A percentile compares a stretch with the other conserved stretches of the same genome.
Conservation (phyloP, 2,797 vertebrate genomes). For the Rachycentron canadum region DNA sequence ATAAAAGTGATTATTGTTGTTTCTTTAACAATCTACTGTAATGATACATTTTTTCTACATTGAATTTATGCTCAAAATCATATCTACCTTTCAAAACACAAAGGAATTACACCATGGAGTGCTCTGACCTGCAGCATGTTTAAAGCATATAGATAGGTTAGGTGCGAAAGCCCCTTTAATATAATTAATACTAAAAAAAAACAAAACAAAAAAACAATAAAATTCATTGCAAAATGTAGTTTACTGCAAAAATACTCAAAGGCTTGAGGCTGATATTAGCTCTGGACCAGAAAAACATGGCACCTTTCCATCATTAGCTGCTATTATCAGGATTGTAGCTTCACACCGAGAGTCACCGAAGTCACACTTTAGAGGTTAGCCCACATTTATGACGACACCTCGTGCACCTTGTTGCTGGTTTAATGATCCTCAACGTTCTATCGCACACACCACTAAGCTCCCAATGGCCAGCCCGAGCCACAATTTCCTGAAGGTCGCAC, state of each 20-base stretch:
- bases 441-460: conserved; percentile 69
- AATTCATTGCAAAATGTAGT: conserved; percentile 2
- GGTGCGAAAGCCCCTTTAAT: too few species aligned
- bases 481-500: conserved; percentile 68
- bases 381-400: conserved; percentile 63
- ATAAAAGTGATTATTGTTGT: background rate
- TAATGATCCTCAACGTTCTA: conserved; percentile 71
- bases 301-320: conserved; percentile 33
- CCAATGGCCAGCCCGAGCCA: conserved; percentile 57
- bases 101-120: background rate
- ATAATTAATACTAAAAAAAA: too few species aligned
- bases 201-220: too few species aligned
- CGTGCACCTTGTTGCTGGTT: conserved; percentile 68
- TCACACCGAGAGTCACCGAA: conserved; percentile 36
- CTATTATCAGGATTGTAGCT: conserved; percentile 36
- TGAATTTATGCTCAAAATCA: background rate
- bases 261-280: conserved; percentile 30
- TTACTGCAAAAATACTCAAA: conserved; percentile 9
- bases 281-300: conserved; percentile 38
- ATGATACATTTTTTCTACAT: background rate
- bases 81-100: background rate
- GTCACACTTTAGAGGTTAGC: conserved; percentile 56
- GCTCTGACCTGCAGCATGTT: background rate
- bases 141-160: too few species aligned
- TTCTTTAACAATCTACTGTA: background rate